phyloP scores from a whole-genome alignment of 2,888 invertebrate species.

The Clistopyga incitator region DNA sequence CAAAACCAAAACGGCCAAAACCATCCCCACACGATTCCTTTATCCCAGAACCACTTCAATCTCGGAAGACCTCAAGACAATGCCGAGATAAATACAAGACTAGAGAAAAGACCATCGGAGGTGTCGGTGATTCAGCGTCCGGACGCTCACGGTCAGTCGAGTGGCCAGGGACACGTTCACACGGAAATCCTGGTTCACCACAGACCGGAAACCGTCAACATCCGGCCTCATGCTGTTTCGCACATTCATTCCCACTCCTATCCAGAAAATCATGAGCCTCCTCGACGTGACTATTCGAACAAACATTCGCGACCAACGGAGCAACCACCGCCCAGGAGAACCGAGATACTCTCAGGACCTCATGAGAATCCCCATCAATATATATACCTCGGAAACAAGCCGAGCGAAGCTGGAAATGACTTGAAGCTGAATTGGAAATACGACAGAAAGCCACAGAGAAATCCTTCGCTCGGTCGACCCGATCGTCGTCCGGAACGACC shows the following conservation, averaged over 20 bases:
- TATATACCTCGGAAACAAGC: slow-evolving; percentile 70
- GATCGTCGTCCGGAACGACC: slow-evolving; percentile 72
- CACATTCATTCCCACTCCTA: slow-evolving; percentile 67
- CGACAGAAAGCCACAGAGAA: slow-evolving; percentile 78
- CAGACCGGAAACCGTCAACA: slow-evolving; percentile 76
- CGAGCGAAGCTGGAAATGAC: slow-evolving; percentile 74
- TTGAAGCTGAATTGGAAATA: slow-evolving; percentile 76
- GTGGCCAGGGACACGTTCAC: slow-evolving; percentile 80
- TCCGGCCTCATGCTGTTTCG: slow-evolving; percentile 72
- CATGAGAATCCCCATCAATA: slow-evolving; percentile 76
- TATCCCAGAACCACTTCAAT: slow-evolving; percentile 70
- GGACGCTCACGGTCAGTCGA: slow-evolving; percentile 72
- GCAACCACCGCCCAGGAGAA: slow-evolving; percentile 79
- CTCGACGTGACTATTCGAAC: slow-evolving; percentile 74
- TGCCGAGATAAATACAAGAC: slow-evolving; percentile 67
- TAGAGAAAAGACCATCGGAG: slow-evolving; percentile 75
- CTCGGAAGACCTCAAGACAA: slow-evolving; percentile 72
- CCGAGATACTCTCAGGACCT: slow-evolving; percentile 74
- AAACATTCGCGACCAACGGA: slow-evolving; percentile 75
- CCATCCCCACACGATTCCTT: slow-evolving; percentile 75
- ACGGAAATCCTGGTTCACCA: slow-evolving; percentile 81
- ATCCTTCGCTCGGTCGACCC: slow-evolving; percentile 72
- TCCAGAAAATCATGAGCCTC: slow-evolving; percentile 71
- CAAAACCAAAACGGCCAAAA: slow-evolving; percentile 71
- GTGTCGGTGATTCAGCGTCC: slow-evolving; percentile 76